phyloP scores from a whole-genome alignment of 2,113 vertebrate species.

The Tiliqua scincoides region DNA sequence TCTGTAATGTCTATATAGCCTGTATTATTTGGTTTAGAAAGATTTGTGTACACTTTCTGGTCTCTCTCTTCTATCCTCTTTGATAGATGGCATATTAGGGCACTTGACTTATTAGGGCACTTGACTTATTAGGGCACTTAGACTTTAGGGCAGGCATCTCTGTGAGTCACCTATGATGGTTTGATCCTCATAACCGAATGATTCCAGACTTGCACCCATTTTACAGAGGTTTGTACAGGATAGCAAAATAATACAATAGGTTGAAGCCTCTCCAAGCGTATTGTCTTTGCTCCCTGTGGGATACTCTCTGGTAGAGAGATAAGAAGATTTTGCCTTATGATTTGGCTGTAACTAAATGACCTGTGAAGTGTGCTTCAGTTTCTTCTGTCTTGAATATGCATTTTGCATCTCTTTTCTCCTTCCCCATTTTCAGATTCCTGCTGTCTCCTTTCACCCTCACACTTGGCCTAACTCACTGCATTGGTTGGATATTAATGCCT shows the following conservation, averaged over 20 bases:
- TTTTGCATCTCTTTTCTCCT: neutral
- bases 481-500: neutral
- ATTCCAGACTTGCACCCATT: neutral
- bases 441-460: neutral
- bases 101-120: neutral
- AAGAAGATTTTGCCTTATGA: neutral
- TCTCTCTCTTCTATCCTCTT: neutral
- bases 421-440: too few species aligned
- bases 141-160: neutral
- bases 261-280: neutral
- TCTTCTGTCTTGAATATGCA: neutral
- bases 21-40: neutral
- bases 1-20: neutral
- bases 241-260: neutral
- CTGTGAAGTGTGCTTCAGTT: neutral
- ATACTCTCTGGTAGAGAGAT: neutral
- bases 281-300: neutral
- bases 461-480: neutral
- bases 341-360: constrained; percentile 3
- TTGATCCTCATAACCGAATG: neutral
- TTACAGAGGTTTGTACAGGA: neutral
- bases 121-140: neutral
- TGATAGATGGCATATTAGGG: neutral
- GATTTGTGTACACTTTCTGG: neutral
- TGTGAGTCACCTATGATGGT: neutral